These are phyloP conservation scores for Euclidia mi DNA, from an alignment of 2,888 invertebrate species.

Conservation along the genomic window DNA sequence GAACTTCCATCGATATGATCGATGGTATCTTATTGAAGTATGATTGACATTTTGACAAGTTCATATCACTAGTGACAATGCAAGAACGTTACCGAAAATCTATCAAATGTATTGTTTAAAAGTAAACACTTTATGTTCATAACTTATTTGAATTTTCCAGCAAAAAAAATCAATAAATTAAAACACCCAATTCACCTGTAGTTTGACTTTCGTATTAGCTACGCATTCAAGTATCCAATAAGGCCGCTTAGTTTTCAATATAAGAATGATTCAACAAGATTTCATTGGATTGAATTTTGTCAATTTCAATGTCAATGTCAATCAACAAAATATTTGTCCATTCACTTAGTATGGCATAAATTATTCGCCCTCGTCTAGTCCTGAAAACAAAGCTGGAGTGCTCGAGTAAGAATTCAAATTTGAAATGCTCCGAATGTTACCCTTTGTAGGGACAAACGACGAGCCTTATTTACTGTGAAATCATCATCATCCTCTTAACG, in stretches of 20 bases:
- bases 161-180: too few species aligned
- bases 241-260: neutral
- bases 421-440: constrained; percentile 55
- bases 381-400: constrained; percentile 48
- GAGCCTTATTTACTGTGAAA: constrained; percentile 37
- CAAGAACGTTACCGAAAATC: too few species aligned
- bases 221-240: neutral
- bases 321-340: constrained; percentile 22
- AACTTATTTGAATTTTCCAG: too few species aligned
- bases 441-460: constrained; percentile 40
- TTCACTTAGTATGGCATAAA: constrained; percentile 35
- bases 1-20: too few species aligned
- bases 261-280: constrained; percentile 11
- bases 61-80: too few species aligned
- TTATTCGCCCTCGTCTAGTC: constrained; percentile 49
- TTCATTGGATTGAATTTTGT: constrained; percentile 34
- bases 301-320: too few species aligned
- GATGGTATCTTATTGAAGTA: too few species aligned
- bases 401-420: constrained; percentile 55
- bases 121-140: too few species aligned
- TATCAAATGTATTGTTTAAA: too few species aligned
- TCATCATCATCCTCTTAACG: too few species aligned
- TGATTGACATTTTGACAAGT: too few species aligned
- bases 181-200: too few species aligned
- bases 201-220: neutral